A percentile compares a stretch with the other conserved stretches of the same genome.
Conservation (phyloP, 2,888 invertebrate species). For the Tetheella fluctuosa region DNA sequence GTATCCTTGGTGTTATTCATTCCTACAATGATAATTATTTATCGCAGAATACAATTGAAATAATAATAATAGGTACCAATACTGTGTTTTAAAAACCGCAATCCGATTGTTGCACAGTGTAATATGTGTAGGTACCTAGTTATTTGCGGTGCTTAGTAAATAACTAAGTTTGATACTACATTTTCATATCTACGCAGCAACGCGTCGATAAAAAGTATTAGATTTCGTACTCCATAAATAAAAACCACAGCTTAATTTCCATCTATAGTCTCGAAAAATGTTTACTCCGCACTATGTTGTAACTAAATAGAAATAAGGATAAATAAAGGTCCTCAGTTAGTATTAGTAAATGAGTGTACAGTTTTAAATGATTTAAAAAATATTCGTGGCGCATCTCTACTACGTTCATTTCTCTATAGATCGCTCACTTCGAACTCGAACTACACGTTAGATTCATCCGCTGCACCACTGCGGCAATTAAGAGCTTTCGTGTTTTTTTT, state of each 20-base stretch:
- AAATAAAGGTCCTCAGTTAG: neutral
- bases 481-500: neutral
- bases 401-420: neutral
- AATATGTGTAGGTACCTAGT: neutral
- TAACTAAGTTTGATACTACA: neutral
- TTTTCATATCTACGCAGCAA: constrained; percentile 1
- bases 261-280: neutral
- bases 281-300: neutral
- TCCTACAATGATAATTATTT: neutral
- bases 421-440: neutral
- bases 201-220: neutral
- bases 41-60: neutral
- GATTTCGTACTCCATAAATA: neutral
- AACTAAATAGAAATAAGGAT: neutral
- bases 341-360: neutral
- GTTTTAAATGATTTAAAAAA: neutral
- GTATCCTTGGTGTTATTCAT: no score
- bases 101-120: neutral
- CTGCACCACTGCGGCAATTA: neutral
- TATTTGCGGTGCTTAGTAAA: constrained; percentile 2
- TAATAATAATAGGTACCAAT: neutral
- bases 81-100: neutral
- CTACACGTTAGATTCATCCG: neutral
- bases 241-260: neutral
- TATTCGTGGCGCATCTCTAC: neutral